These are phyloP conservation scores for Chlorospingus semifuscus DNA, from an alignment of 2,797 vertebrate species.

Conservation along the genomic window DNA sequence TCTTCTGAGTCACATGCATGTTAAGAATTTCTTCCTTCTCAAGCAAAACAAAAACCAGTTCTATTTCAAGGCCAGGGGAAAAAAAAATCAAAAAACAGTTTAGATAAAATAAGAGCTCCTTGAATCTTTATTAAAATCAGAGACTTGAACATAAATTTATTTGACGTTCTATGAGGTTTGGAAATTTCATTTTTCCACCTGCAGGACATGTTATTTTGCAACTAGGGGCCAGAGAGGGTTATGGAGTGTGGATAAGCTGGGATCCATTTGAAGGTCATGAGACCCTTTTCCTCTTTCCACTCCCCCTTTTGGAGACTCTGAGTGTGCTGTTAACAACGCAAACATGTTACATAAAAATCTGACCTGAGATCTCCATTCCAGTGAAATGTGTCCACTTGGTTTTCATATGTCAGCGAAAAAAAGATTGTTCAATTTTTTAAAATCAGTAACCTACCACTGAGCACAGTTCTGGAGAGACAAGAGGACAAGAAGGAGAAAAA, in stretches of 20 bases:
- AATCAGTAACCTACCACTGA: not conserved
- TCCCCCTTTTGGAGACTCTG: not conserved
- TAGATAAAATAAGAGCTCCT: not conserved
- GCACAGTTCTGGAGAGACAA: not conserved
- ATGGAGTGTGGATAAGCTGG: not conserved
- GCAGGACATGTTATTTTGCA: not conserved
- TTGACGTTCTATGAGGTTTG: not conserved
- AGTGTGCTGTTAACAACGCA: not conserved
- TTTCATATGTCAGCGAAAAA: not conserved
- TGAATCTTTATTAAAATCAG: not conserved
- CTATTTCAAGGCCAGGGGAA: not conserved
- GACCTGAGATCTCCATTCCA: not conserved
- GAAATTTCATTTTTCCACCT: constrained; percentile 18
- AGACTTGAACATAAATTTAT: not conserved
- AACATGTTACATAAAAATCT: not conserved
- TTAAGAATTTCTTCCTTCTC: constrained; percentile 13
- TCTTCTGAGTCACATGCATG: constrained; percentile 37
- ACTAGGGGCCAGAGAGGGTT: not conserved
- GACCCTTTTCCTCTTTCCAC: not conserved
- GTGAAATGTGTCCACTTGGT: not conserved
- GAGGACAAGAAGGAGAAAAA: not conserved
- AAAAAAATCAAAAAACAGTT: not conserved
- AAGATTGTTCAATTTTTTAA: not conserved
- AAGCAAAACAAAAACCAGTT: not conserved
- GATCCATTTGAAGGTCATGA: not conserved